phyloP scores from a whole-genome alignment of 2,797 vertebrate genomes.

The Coendou prehensilis region DNA sequence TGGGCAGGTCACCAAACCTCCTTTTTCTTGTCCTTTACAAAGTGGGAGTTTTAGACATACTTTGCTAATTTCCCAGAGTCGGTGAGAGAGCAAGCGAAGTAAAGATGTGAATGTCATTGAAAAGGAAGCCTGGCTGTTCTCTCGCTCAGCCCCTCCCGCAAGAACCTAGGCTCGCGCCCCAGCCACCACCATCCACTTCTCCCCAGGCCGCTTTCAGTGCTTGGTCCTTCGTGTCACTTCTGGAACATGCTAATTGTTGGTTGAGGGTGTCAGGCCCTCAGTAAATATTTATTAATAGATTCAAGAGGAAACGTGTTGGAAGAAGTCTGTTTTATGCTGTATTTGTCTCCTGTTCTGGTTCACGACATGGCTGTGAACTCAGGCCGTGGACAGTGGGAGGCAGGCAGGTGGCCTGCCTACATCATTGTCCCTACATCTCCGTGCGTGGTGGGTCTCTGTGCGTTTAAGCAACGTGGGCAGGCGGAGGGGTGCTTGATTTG shows the following conservation, averaged over 20 bases:
- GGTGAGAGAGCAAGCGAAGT: not conserved
- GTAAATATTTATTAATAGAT: not conserved
- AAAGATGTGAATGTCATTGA: not conserved
- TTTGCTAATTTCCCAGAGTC: not conserved
- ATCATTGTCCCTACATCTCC: fast-evolving
- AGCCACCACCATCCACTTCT: fast-evolving
- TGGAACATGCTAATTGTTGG: not conserved
- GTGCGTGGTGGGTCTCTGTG: not conserved
- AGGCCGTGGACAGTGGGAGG: not conserved
- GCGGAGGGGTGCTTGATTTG: not conserved
- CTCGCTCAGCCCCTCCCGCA: not conserved
- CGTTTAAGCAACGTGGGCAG: not conserved
- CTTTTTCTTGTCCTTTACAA: not conserved
- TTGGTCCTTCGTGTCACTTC: not conserved
- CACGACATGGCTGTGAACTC: not conserved
- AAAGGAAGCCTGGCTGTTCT: not conserved
- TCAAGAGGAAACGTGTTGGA: not conserved
- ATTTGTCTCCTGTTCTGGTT: not conserved
- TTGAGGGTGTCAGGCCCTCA: not conserved
- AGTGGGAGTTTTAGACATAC: not conserved
- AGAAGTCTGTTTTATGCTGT: not conserved
- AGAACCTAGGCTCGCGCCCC: not conserved
- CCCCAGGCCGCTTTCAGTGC: not conserved
- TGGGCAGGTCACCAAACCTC: not conserved
- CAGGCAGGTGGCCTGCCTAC: too few species aligned